Evolutionary conservation across 2,113 vertebrate species (phyloP), one percentile per base, ranked within the genome.

Genomic region (Procavia capensis): DNA sequence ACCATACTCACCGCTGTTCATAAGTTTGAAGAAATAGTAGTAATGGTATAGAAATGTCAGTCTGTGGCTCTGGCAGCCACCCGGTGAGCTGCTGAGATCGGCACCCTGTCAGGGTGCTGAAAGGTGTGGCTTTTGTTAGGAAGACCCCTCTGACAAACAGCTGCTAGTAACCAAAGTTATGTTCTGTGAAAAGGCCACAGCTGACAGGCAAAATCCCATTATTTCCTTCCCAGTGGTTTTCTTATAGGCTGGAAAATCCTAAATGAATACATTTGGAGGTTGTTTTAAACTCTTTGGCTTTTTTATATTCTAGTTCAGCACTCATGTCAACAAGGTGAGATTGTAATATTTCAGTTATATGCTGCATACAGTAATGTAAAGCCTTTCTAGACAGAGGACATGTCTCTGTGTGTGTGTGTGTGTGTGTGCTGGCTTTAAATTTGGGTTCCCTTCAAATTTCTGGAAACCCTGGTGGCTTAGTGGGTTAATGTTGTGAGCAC

Each of bases 111-210:
- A 89, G 76, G 59, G 93, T 43, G 41, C 83, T 84, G 92, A 54
- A 76, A 39, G 54, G 25, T 50, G 29, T 47, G 39, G 10, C 61
- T 39, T 20, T 45, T 50, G 7, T 39, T 54, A 80, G 39, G 50
- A 36, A 91, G 85, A 31, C 9, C 17, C 59, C 45, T 81, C 36
- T 84, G 61, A 86, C 36, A 70, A 45, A 36, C 66, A 82, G n/a
- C 76, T 74, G 74, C 87, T 29, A 83, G 1, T 61, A 59, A 54
- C 74, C 74, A 82, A 54, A 66, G 87, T 90, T 45, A 75, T 81
- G 41, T 91, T 85, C 66, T 50, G 64, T 85, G 90, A 45, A 88
- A 87, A 97, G 64, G 50, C 94, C 63, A 7, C 64, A 34, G 43
- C 57, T 39, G 61, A 57, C 70, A 41, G 25, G 76, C 41, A 68